These are phyloP conservation scores for Drosophila emarginata DNA, from an alignment of 2,888 invertebrate genomes.

Conservation along the genomic window DNA sequence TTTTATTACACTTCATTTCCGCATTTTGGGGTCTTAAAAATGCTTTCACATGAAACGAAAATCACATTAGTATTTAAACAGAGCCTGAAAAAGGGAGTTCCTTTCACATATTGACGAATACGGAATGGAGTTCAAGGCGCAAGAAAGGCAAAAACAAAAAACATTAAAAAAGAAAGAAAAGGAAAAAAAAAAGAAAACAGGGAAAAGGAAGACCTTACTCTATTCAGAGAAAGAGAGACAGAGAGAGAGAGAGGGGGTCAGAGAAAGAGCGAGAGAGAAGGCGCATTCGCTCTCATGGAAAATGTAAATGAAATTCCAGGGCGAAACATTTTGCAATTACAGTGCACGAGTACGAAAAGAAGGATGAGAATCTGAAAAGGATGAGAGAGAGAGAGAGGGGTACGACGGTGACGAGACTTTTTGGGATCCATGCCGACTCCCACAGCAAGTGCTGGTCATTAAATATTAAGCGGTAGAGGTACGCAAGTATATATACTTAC, in stretches of 20 bases:
- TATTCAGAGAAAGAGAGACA: constrained; percentile 17
- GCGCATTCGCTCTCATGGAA: constrained; percentile 57
- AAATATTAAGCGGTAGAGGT: constrained; percentile 68
- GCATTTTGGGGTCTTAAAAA: constrained; percentile 42
- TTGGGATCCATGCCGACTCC: constrained; percentile 41
- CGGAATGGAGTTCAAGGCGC: not conserved
- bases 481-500: constrained; percentile 4
- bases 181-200: constrained; percentile 9
- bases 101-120: constrained; percentile 4
- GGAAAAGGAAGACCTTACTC: constrained; percentile 26
- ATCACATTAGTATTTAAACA: constrained; percentile 66
- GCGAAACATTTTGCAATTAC: constrained; percentile 72
- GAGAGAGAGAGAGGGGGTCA: no score
- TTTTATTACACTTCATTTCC: constrained; percentile 1
- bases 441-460: constrained; percentile 68
- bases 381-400: not conserved
- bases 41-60: constrained; percentile 71
- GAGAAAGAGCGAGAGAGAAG: constrained; percentile 10
- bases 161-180: not conserved
- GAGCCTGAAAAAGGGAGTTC: constrained; percentile 7
- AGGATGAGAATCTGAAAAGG: not conserved
- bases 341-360: constrained; percentile 40
- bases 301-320: constrained; percentile 73
- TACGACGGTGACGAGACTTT: constrained; percentile 26
- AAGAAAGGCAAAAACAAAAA: not conserved